A percentile compares a stretch with the other conserved stretches of the same genome.
phyloP scores from a whole-genome alignment of 2,797 vertebrate genomes.

The Mus minutoides region DNA sequence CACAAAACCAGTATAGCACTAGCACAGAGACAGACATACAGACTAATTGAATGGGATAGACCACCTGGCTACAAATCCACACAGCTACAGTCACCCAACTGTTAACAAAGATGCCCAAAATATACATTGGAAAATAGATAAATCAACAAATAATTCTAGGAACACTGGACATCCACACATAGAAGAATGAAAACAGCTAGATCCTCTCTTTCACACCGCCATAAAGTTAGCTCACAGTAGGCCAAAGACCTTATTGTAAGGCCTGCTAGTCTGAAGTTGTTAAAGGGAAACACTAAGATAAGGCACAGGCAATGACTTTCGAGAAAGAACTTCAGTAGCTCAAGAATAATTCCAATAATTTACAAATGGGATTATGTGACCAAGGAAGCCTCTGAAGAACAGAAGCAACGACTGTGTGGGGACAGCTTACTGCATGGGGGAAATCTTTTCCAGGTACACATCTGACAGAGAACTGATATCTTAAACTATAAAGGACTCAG shows the following conservation, averaged over 20 bases:
- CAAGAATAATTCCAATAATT: background rate
- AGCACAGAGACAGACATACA: background rate
- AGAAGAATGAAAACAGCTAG: background rate
- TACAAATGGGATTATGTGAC: background rate
- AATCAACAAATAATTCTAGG: background rate
- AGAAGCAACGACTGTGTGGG: background rate
- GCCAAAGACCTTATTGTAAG: background rate
- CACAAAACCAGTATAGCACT: background rate
- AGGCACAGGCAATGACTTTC: background rate
- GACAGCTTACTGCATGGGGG: background rate
- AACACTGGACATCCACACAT: background rate
- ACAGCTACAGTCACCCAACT: background rate
- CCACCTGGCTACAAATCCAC: background rate
- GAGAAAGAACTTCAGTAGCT: background rate
- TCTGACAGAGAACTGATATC: background rate
- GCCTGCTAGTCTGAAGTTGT: background rate
- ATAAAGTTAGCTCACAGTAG: background rate
- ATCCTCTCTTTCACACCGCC: background rate
- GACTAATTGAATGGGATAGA: background rate
- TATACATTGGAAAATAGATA: background rate
- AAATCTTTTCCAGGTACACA: background rate
- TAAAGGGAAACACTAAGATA: background rate
- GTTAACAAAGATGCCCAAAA: background rate
- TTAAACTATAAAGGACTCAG: background rate
- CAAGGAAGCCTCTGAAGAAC: background rate